phyloP scores from a whole-genome alignment of 2,888 invertebrate genomes.

The Plusia festucae region DNA sequence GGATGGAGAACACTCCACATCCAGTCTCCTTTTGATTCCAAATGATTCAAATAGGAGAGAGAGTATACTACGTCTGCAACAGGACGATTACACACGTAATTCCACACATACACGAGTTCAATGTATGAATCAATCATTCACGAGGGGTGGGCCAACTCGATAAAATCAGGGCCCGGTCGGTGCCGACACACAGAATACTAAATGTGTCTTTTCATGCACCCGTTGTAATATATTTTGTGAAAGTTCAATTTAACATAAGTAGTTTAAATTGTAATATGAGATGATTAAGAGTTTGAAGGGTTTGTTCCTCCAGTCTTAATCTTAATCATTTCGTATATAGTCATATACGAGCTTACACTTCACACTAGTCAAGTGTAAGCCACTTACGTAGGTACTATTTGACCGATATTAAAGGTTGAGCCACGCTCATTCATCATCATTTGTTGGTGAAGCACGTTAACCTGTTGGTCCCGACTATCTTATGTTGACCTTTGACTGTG shows the following conservation, averaged over 20 bases:
- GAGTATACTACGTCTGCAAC: background rate
- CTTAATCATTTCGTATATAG: no score
- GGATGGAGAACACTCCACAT: background rate
- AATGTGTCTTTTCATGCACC: slow-evolving; percentile 47
- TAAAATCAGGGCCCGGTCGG: slow-evolving; percentile 42
- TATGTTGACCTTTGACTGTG: no score
- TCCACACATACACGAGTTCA: slow-evolving; percentile 19
- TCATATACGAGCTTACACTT: no score
- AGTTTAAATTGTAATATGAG: background rate
- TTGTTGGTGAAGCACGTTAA: no score
- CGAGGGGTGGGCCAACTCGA: slow-evolving; percentile 24
- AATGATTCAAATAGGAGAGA: background rate
- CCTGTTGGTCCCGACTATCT: no score
- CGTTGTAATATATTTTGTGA: slow-evolving; percentile 6
- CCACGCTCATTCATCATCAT: no score
- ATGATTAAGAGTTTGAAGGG: background rate
- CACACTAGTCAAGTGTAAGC: no score
- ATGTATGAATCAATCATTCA: slow-evolving; percentile 55
- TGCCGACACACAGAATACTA: slow-evolving; percentile 37
- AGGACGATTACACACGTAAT: background rate
- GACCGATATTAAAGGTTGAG: no score
- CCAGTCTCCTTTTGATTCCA: background rate
- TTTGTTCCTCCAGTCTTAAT: no score
- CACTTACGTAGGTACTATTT: no score
- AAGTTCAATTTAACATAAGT: background rate